These are phyloP conservation scores for Orchestes rusci DNA, from an alignment of 2,888 invertebrate species.

Conservation along the genomic window DNA sequence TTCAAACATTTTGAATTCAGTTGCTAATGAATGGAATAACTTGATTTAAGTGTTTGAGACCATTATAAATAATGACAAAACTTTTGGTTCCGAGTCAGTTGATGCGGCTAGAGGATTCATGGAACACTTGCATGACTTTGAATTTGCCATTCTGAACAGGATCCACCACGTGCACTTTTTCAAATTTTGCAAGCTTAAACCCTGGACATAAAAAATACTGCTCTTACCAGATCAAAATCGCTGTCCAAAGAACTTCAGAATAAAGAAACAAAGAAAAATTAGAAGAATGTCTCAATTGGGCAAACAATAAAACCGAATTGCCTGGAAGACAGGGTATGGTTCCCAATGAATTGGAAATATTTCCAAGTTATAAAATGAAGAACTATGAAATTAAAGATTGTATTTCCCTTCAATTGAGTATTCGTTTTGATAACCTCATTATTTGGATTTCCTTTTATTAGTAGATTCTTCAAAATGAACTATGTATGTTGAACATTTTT, in stretches of 20 bases:
- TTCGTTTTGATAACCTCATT: slow-evolving; percentile 9
- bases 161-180: too few relatives aligned
- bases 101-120: slow-evolving; percentile 2
- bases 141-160: too few relatives aligned
- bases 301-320: too few relatives aligned
- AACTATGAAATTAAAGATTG: slow-evolving; percentile 16
- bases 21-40: slow-evolving; percentile 8
- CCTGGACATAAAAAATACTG: slow-evolving; percentile 6
- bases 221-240: slow-evolving; percentile 5
- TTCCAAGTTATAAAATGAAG: slow-evolving; percentile 12
- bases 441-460: slow-evolving; percentile 15
- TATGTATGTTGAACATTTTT: slow-evolving; percentile 10
- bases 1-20: slow-evolving; percentile 2
- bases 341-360: slow-evolving; percentile 12
- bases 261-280: slow-evolving; percentile 14
- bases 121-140: slow-evolving; percentile 5
- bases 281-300: slow-evolving; percentile 11
- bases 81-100: background rate
- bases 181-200: slow-evolving; percentile 1
- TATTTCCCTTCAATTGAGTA: slow-evolving; percentile 12
- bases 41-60: slow-evolving; percentile 1
- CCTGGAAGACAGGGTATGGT: slow-evolving; percentile 10
- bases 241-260: slow-evolving; percentile 9
- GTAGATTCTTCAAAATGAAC: slow-evolving; percentile 15
- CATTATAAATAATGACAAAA: slow-evolving; percentile 8